These are phyloP conservation scores for Himalopsyche phryganea DNA, from an alignment of 1,140 invertebrate genomes.

Conservation along the genomic window DNA sequence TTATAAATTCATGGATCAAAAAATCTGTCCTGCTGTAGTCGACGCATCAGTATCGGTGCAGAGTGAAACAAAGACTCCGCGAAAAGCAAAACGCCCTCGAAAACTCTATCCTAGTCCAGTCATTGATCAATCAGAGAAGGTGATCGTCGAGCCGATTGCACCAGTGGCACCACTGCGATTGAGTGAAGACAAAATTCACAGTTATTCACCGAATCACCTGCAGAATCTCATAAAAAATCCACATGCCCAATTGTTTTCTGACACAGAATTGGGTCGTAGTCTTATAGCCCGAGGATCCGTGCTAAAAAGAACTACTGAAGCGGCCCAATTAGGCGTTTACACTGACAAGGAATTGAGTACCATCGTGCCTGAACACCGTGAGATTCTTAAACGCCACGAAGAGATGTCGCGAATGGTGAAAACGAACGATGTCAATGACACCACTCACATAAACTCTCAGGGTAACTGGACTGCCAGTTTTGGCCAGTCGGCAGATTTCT, in stretches of 20 bases:
- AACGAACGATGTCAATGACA: not conserved
- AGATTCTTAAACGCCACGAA: not conserved
- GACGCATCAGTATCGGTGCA: too few relatives aligned
- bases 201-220: too few relatives aligned
- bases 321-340: not conserved
- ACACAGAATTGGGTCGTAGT: not conserved
- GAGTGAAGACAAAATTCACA: not conserved
- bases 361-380: slow-evolving; percentile 2
- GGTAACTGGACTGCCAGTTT: not conserved
- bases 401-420: not conserved
- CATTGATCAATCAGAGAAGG: not conserved
- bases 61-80: slow-evolving; percentile 7
- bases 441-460: too few relatives aligned
- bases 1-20: slow-evolving; percentile 24
- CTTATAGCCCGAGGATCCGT: not conserved
- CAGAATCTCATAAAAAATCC: too few relatives aligned
- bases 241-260: not conserved
- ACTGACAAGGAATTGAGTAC: not conserved
- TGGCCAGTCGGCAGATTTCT: not conserved
- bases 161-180: not conserved
- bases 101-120: not conserved
- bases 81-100: slow-evolving; percentile 11
- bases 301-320: not conserved
- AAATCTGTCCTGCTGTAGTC: not conserved
- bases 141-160: slow-evolving; percentile 2